Evolutionary conservation across 2,888 invertebrate species (phyloP).

Genomic region (Ypsolopha sequella): DNA sequence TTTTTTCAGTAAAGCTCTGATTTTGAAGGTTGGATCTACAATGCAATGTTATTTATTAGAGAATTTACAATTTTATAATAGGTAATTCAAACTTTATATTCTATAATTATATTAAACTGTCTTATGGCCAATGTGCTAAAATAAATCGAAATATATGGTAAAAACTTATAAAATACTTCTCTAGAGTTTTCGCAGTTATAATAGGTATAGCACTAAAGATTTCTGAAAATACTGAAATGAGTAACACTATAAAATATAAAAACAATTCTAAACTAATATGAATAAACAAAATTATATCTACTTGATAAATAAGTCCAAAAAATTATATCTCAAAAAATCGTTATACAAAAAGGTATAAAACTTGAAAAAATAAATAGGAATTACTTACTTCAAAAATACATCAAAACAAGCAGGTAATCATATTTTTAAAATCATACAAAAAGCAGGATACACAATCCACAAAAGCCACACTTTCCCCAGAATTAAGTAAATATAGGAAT

Average conservation of each 20-base stretch:
- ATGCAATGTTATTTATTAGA: neutral
- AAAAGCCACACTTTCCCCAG: conserved; percentile 26
- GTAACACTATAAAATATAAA: conserved; percentile 28
- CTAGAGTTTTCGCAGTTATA: conserved; percentile 22
- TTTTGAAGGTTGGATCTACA: conserved; percentile 27
- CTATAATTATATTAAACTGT: conserved; percentile 15
- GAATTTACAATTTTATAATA: neutral
- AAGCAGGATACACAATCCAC: conserved; percentile 13
- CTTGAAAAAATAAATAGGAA: conserved; percentile 44
- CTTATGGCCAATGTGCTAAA: conserved; percentile 50
- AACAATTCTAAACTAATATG: conserved; percentile 30
- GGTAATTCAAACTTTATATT: neutral
- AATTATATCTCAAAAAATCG: conserved; percentile 35
- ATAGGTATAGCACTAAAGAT: conserved; percentile 27
- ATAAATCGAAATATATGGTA: conserved; percentile 34
- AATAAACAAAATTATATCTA: conserved; percentile 21
- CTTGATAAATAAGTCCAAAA: conserved; percentile 10
- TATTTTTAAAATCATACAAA: conserved; percentile 25
- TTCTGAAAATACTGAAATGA: conserved; percentile 38
- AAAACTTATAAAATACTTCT: conserved; percentile 33
- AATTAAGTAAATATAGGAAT: conserved; percentile 47
- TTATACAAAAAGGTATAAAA: conserved; percentile 56
- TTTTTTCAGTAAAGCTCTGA: conserved; percentile 29
- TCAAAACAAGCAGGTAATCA: conserved; percentile 44
- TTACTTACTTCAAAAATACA: conserved; percentile 56